phyloP scores from a whole-genome alignment of 2,113 vertebrate species.

The Xiphorhynchus elegans region DNA sequence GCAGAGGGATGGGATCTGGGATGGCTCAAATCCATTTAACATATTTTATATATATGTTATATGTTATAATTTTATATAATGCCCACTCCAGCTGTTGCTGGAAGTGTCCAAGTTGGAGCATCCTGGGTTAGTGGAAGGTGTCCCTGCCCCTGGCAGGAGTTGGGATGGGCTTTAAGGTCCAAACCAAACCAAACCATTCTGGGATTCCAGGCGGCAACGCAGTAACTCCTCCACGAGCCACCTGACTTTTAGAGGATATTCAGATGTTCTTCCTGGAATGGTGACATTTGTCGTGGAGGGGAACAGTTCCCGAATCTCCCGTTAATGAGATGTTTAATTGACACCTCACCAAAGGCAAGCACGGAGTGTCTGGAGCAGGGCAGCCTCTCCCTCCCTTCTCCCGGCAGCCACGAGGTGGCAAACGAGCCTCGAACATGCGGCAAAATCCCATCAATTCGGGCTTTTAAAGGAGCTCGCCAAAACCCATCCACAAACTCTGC shows the following conservation, averaged over 20 bases:
- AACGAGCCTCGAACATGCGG: conserved; percentile 15
- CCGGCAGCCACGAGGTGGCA: conserved; percentile 75
- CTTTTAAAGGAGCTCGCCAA: not conserved
- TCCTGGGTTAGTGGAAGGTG: rapidly evolving
- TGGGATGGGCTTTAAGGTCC: not conserved
- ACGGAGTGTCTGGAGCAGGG: not conserved
- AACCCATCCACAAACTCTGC: rapidly evolving
- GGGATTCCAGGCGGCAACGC: not conserved
- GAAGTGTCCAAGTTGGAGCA: not conserved
- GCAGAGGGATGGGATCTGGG: not conserved
- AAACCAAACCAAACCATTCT: not conserved
- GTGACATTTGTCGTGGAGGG: too few species aligned
- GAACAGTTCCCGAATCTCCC: too few species aligned
- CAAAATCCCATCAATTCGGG: not conserved
- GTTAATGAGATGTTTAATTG: not conserved
- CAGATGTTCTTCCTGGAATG: too few species aligned
- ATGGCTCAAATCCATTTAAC: not conserved
- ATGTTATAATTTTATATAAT: too few species aligned
- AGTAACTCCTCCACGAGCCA: not conserved
- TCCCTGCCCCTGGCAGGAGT: not conserved
- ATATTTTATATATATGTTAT: too few species aligned
- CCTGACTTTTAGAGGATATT: not conserved
- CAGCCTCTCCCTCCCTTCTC: not conserved
- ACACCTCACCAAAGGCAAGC: not conserved
- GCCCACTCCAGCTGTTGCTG: too few species aligned